Evolutionary conservation across 2,113 vertebrate species (phyloP).

Genomic region (Vombatus ursinus): DNA sequence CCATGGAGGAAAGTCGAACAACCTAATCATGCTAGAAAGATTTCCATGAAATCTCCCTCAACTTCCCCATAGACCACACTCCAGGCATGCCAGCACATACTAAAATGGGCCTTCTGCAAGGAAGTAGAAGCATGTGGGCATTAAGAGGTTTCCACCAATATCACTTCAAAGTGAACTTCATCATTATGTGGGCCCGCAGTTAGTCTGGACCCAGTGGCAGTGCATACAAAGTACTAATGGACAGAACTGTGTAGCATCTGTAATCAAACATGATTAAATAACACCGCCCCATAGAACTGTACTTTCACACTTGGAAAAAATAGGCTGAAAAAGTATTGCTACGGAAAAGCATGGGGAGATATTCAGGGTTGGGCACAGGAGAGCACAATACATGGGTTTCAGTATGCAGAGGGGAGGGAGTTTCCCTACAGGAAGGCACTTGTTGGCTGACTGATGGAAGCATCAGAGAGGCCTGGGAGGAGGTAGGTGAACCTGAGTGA

Average conservation of each 20-base stretch:
- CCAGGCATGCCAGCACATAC: not conserved
- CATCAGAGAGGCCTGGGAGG: not conserved
- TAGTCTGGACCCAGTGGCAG: not conserved
- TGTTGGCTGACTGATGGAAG: too few species aligned
- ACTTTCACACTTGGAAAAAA: not conserved
- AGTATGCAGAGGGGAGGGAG: not conserved
- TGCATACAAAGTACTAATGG: not conserved
- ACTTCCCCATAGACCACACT: not conserved
- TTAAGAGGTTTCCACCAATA: not conserved
- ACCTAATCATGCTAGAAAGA: not conserved
- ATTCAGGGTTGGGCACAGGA: not conserved
- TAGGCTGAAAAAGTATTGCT: not conserved
- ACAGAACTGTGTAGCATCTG: not conserved
- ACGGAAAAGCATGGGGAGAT: not conserved
- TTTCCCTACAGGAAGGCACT: not conserved
- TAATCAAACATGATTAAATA: not conserved
- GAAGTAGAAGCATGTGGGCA: not conserved
- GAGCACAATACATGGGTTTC: not conserved
- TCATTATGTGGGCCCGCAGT: not conserved
- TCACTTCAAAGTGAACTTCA: not conserved
- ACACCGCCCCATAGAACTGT: not conserved
- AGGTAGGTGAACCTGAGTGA: not conserved
- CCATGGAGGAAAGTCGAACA: not conserved
- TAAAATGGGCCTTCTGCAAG: not conserved
- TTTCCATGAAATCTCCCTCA: not conserved